These are phyloP conservation scores for Acanthosepion esculentum DNA, from an alignment of 2,888 invertebrate genomes.

Conservation along the genomic window DNA sequence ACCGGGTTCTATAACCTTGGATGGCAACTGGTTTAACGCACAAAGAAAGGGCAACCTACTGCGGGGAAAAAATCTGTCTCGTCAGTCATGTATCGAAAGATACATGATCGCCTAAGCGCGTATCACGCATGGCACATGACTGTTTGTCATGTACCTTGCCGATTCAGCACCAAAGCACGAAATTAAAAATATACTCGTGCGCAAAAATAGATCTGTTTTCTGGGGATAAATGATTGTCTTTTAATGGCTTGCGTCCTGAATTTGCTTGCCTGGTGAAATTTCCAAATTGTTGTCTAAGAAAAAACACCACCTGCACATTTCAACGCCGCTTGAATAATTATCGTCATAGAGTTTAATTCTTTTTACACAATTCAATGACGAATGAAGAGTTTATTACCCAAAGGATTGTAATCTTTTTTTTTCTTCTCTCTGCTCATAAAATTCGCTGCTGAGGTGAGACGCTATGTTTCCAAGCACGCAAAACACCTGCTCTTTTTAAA, in stretches of 20 bases:
- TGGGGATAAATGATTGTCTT: too few species aligned
- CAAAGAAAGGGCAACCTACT: too few species aligned
- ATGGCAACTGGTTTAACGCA: too few species aligned
- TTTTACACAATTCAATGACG: neutral
- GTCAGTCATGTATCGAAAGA: too few species aligned
- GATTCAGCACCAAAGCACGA: too few species aligned
- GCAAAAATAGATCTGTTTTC: too few species aligned
- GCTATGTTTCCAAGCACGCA: neutral
- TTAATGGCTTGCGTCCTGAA: neutral
- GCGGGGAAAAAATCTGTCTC: too few species aligned
- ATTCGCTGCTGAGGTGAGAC: neutral
- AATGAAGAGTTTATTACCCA: neutral
- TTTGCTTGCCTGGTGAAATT: neutral
- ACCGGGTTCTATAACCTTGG: too few species aligned
- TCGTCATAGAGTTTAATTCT: neutral
- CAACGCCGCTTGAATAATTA: neutral
- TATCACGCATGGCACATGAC: too few species aligned
- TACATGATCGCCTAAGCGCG: too few species aligned
- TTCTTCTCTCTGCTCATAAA: neutral
- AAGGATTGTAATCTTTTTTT: neutral
- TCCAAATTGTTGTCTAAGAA: neutral
- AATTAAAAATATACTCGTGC: too few species aligned
- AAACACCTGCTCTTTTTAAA: slow-evolving; percentile 17
- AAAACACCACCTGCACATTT: neutral
- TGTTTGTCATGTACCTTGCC: too few species aligned